Evolutionary conservation across 2,797 vertebrate species (phyloP).

Genomic region (Lepus townsendii): DNA sequence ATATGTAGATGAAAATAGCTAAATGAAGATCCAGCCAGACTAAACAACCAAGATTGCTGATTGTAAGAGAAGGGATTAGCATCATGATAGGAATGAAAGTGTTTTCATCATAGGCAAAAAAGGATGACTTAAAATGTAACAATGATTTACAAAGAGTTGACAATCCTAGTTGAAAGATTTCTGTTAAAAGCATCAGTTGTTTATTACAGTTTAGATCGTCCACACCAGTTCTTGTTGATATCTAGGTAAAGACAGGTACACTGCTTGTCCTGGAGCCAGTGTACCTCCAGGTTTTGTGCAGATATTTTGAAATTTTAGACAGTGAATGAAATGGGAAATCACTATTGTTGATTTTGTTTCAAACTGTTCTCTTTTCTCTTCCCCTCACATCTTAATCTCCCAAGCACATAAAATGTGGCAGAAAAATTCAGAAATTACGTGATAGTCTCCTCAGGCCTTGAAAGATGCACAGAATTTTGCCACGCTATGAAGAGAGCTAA

Average conservation of each 20-base stretch:
- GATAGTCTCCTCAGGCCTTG: background rate
- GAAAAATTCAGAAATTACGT: conserved; percentile 16
- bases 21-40: background rate
- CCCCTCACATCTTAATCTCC: background rate
- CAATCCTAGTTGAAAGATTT: background rate
- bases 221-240: background rate
- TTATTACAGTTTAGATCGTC: background rate
- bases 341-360: background rate
- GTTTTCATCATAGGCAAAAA: background rate
- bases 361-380: background rate
- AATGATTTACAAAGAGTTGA: background rate
- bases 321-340: background rate
- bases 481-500: background rate
- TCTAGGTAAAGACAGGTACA: background rate
- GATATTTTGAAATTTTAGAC: background rate
- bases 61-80: background rate
- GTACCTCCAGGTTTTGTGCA: background rate
- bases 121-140: background rate
- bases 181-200: background rate
- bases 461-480: background rate
- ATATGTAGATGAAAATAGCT: background rate
- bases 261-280: background rate
- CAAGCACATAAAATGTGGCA: background rate
- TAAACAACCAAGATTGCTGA: background rate
- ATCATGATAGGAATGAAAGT: background rate